Conservation (phyloP, 1,140 invertebrate genomes). For the Vollenhovia emeryi region DNA sequence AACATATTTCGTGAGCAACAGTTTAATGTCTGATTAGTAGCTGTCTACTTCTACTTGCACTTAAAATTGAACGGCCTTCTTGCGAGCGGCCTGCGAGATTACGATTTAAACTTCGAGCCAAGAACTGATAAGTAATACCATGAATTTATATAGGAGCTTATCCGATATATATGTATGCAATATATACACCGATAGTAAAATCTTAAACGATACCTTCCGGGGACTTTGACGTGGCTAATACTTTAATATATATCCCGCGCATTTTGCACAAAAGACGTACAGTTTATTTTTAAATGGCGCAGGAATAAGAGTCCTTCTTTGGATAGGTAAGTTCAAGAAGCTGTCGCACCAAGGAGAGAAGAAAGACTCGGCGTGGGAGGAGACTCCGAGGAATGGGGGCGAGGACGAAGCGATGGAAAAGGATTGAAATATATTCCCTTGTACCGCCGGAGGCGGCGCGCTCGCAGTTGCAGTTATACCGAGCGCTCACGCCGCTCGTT, state of each 20-base stretch:
- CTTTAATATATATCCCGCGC: neutral
- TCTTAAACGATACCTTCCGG: neutral
- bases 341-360: conserved; percentile 10
- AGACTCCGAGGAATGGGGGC: neutral
- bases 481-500: conserved; percentile 1
- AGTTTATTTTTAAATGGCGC: conserved; percentile 16
- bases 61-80: neutral
- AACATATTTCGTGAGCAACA: neutral
- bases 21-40: neutral
- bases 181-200: neutral
- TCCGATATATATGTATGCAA: no score
- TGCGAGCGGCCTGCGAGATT: neutral
- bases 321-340: neutral
- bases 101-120: neutral
- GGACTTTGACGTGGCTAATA: neutral
- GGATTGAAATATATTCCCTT: conserved; percentile 52
- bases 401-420: conserved; percentile 45
- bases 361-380: neutral
- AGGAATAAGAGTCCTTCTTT: neutral
- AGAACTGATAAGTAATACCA: neutral
- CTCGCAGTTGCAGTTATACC: conserved; percentile 43
- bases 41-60: neutral
- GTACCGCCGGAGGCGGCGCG: conserved; percentile 7
- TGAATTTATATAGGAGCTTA: neutral
- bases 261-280: neutral